These are phyloP conservation scores for Poeciliopsis occidentalis DNA, from an alignment of 2,113 vertebrate species.

Conservation along the genomic window DNA sequence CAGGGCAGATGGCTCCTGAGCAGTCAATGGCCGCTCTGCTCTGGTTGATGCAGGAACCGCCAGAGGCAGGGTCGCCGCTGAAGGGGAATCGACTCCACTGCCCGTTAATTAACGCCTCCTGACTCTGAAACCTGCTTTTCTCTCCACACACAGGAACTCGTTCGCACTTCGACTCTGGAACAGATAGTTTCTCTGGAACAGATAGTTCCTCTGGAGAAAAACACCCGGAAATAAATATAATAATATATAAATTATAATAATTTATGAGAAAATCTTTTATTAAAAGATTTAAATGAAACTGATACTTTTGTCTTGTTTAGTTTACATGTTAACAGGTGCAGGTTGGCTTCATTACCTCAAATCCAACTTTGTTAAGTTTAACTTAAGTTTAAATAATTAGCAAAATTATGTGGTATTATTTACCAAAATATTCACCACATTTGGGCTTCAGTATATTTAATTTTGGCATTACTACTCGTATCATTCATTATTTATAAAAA, in stretches of 20 bases:
- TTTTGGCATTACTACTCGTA: no score
- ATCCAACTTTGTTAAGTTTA: neutral
- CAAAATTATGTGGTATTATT: neutral
- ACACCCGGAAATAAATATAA: neutral
- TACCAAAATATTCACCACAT: no score
- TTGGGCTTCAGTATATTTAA: no score
- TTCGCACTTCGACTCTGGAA: neutral
- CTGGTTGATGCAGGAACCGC: slow-evolving; percentile 74
- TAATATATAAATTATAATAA: neutral
- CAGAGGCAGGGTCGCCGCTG: slow-evolving; percentile 67
- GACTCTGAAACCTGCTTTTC: slow-evolving; percentile 18
- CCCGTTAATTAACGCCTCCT: slow-evolving; percentile 76
- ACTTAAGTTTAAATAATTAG: neutral
- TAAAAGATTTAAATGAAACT: neutral
- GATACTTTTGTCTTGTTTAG: neutral
- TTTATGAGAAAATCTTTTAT: neutral
- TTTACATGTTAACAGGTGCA: neutral
- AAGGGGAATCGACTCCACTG: slow-evolving; percentile 76
- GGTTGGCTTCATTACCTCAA: neutral
- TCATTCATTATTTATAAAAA: no score
- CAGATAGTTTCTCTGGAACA: neutral
- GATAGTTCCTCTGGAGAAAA: neutral
- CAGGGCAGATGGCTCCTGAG: slow-evolving; percentile 18
- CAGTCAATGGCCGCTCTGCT: slow-evolving; percentile 71
- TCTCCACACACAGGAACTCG: slow-evolving; percentile 6